Evolutionary conservation across 2,888 invertebrate genomes (phyloP), one percentile per base, ranked within the genome.

Genomic region (Cheilosia pagana): DNA sequence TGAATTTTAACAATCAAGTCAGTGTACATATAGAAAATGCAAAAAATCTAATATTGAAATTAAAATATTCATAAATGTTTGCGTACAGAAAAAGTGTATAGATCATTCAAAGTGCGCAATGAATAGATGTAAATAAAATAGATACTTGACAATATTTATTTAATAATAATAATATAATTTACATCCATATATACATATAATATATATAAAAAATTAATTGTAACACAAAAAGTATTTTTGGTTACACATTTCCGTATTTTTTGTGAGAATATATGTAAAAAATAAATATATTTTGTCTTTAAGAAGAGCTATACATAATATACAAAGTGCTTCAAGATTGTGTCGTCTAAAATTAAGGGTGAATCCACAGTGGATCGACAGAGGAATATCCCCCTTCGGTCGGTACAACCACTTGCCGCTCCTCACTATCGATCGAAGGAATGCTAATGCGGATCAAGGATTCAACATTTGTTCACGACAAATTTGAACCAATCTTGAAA

Each of bases 31-130:
- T 16, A 31, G 10, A 16, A 25, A 35, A 19, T 41, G 14, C 41
- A n/a, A 19, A 35, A 19, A 19, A 55, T 35, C n/a, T 41, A 43
- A 16, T 43, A 16, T 43, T 6, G 8, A 45, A 45, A 16, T 10
- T 16, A 16, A 45, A 43, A 45, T 8, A 45, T 8, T 16, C 6
- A 12, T 2, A n/a, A n/a, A 16, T 43, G 16, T 43, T n/a, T 14
- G 2, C 16, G 19, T 45, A 16, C 16, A 45, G 45, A 45, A 41
- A n/a, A 45, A 45, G 8, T 16, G 16, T 45, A 2, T 45, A n/a
- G n/a, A 45, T 45, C 45, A 45, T 45, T 45, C 16, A 45, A 45
- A 45, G 45, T 45, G 45, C 45, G 45, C 16, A n/a, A 45, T 45
- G 45, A 45, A 16, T 45, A 45, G 45, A 16, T 19, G 8, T 19